Conservation (phyloP, 2,797 vertebrate species). For the Tapera naevia region DNA sequence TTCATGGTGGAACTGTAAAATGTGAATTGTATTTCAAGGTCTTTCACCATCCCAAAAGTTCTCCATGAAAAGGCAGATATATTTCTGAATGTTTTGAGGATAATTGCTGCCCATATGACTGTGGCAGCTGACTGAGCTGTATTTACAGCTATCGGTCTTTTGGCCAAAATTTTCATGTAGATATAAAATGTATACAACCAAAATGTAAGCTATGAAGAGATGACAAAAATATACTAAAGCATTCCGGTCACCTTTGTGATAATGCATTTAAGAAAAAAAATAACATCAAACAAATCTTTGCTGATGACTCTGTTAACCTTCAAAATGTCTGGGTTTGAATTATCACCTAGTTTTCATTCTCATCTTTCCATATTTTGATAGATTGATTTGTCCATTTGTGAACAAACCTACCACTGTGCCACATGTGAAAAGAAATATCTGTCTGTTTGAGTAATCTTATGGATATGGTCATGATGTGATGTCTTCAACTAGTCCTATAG, state of each 20-base stretch:
- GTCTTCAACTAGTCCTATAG: background rate
- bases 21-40: background rate
- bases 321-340: background rate
- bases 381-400: background rate
- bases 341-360: background rate
- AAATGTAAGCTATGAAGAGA: background rate
- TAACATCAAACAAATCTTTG: background rate
- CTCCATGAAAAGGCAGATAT: background rate
- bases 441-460: background rate
- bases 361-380: background rate
- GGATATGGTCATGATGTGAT: background rate
- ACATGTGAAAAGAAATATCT: background rate
- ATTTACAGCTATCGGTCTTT: background rate
- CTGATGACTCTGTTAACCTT: background rate
- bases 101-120: background rate
- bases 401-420: background rate
- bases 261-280: background rate
- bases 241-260: background rate
- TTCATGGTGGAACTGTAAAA: background rate
- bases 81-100: background rate
- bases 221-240: background rate
- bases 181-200: background rate
- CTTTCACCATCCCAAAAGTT: background rate
- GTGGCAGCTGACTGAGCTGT: background rate
- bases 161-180: background rate